Base-by-base conservation (phyloP, 2,888 invertebrate species). In the Macrophya alboannulata region DNA sequence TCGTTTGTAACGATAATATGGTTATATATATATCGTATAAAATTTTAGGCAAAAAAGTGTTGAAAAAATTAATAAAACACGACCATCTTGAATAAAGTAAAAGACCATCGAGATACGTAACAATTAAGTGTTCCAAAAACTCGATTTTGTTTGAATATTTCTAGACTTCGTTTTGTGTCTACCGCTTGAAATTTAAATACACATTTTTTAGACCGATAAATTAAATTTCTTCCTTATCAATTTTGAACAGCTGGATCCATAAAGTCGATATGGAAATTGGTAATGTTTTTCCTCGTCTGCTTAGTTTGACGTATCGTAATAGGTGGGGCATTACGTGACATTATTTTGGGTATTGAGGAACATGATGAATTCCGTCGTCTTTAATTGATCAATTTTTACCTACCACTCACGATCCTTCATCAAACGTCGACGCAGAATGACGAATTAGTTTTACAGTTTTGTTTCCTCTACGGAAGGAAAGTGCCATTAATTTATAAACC, bases 341-440 rank as follows among this genome's bases (percentile, higher is more conserved):
- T 77, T 3, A n/a, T 51, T 17, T 31, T 9, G 8, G 25, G 25
- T 48, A 21, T 40, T 48, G 1, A 25, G 45, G 10, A 55, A 51
- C 51, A 25, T 51, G 31, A 8, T 17, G 9, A 9, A 51, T 6
- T 31, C 37, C 17, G 31, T 51, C 31, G 76, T 31, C 37, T 10
- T 17, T 4, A 45, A 21, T 45, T 45, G 45, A n/a, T 74, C 43
- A 25, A 74, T 15, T 43, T 74, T 25, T 45, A 74, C 21, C 45
- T 45, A 45, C n/a, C 5, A 74, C 45, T 74, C 31, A 77, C 51
- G 51, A 77, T 77, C 25, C 3, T 25, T 77, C 48, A 25, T n/a
- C 9, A 31, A 3, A 81, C 48, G n/a, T 62, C 40, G 17, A 81
- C 43, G 37, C 37, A 59, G 43, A 81, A 81, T 37, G 62, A 59